Base-by-base conservation (phyloP, 2,888 invertebrate genomes). In the Sinhomidia bicolor region DNA sequence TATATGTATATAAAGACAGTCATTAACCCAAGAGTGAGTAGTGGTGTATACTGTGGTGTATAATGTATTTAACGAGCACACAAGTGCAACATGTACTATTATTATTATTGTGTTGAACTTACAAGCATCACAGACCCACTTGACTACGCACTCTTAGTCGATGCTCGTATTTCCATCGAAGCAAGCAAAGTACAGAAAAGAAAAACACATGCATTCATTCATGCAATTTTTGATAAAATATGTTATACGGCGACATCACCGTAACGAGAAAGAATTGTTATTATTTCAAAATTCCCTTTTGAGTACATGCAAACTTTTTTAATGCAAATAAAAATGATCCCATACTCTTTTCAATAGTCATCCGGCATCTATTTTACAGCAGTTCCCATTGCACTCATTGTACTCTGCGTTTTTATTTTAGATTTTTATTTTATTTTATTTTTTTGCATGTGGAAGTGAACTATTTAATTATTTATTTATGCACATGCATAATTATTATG, bases 361-460 rank as follows among this genome's bases (percentile, higher is more conserved):
- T 85, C 85, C 85, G 85, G 78, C 65, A 65, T 51, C 78, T 85
- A 47, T 41, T 78, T 32, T 51, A 60, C 51, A 78, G 65, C 62
- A n/a, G 32, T 54, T 85, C 51, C 78, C 78, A 78, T 29, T 85
- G 78, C 71, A 74, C 47, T 23, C 47, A n/a, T 9, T 54, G 2
- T 17, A n/a, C 36, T 4, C 51, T 20, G n/a, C 57, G 20, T 23
- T 9, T 0, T 9, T 3, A 36, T n/a, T n/a, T n/a, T n/a, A 36
- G 7, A 36, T 36, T 36, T 36, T 36, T 5, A 7, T 36, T 36
- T 7, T 3, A 36, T 3, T 7, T 36, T 5, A 36, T 5, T 36
- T 36, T 36, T 7, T 62, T 29, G 23, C n/a, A 14, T 29, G 62
- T 62, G 62, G 3, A 29, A 62, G 10, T 62, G n/a, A 23, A 62